Evolutionary conservation across 2,888 invertebrate species (phyloP).

Genomic region (Isoperla grammatica): DNA sequence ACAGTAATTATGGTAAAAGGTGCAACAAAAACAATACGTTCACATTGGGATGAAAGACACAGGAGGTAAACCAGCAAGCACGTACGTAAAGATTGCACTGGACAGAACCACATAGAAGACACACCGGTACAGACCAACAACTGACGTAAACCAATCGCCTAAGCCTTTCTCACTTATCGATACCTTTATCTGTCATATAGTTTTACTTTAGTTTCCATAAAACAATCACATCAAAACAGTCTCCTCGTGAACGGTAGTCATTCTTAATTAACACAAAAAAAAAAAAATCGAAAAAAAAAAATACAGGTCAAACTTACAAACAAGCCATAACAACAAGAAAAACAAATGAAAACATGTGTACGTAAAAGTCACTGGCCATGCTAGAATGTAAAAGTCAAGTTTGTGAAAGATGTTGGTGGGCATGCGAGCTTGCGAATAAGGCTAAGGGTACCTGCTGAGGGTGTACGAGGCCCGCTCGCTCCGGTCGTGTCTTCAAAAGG

Average conservation of each 20-base stretch:
- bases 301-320: conserved; percentile 30
- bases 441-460: conserved; percentile 30
- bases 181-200: too few species aligned
- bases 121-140: too few species aligned
- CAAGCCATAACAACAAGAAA: conserved; percentile 33
- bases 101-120: conserved; percentile 19
- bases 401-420: conserved; percentile 17
- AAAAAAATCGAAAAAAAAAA: too few species aligned
- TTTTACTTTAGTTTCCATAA: too few species aligned
- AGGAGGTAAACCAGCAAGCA: conserved; percentile 27
- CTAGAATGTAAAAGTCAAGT: conserved; percentile 18
- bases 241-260: too few species aligned
- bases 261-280: conserved; percentile 1
- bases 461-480: conserved; percentile 45
- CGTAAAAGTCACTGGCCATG: conserved; percentile 3
- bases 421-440: conserved; percentile 4
- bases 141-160: too few species aligned
- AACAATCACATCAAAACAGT: too few species aligned
- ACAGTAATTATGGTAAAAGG: too few species aligned
- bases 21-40: too few species aligned
- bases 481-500: conserved; percentile 73
- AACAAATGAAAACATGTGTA: conserved; percentile 16
- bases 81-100: conserved; percentile 2
- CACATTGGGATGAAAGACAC: background rate
- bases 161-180: too few species aligned